Conservation (phyloP, 2,113 vertebrate species). For the Barbus barbus region DNA sequence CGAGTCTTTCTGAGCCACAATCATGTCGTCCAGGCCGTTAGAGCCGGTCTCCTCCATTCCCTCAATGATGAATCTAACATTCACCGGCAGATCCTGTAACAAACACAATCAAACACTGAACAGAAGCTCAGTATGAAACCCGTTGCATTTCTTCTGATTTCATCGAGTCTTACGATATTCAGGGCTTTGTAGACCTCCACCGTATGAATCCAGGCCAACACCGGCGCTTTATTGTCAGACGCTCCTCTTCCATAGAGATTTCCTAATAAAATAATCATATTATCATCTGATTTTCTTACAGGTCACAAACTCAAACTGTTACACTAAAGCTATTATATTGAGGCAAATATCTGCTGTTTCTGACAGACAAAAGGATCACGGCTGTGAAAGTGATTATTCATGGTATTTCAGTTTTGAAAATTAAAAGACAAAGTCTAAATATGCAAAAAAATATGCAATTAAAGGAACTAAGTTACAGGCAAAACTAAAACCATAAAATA, state of each 20-base stretch:
- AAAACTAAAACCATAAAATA: no score
- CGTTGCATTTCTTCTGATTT: not conserved
- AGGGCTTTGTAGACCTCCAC: constrained; percentile 76
- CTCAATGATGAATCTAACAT: constrained; percentile 82
- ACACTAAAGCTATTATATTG: no score
- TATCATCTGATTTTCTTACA: no score
- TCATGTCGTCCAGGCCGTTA: constrained; percentile 74
- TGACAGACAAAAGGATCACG: no score
- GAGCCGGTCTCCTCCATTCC: constrained; percentile 85
- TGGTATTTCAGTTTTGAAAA: no score
- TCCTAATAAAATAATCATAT: constrained; percentile 59
- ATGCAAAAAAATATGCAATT: no score
- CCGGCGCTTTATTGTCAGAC: constrained; percentile 83
- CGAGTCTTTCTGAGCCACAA: constrained; percentile 73
- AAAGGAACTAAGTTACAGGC: no score
- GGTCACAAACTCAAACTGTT: no score
- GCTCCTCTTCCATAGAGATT: constrained; percentile 80
- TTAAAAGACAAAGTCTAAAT: no score
- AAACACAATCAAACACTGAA: not conserved
- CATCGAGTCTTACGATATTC: constrained; percentile 65
- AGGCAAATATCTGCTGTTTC: no score
- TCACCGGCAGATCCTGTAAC: constrained; percentile 78
- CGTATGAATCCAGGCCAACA: constrained; percentile 81
- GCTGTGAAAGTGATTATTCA: no score
- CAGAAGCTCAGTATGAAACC: not conserved